Conservation (phyloP, 2,797 vertebrate species). For the Argentina silus region DNA sequence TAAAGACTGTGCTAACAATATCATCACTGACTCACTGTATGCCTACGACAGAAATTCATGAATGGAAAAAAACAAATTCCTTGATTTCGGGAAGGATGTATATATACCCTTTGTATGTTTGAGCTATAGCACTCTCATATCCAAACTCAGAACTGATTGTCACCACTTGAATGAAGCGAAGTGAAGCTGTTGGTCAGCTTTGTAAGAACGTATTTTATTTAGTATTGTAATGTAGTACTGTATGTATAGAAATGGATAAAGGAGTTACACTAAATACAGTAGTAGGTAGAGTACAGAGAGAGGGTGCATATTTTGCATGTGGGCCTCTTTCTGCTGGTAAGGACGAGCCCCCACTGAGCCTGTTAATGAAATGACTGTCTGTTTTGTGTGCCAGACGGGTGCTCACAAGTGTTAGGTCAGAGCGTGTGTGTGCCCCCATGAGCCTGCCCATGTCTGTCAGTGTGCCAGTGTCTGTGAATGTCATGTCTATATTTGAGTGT, state of each 20-base stretch:
- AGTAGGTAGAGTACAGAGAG: slow-evolving; percentile 35
- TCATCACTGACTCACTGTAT: slow-evolving; percentile 37
- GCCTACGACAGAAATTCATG: slow-evolving; percentile 19
- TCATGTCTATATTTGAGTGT: slow-evolving; percentile 29
- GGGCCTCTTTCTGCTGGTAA: slow-evolving; percentile 76
- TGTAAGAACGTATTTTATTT: slow-evolving; percentile 38
- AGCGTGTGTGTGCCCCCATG: slow-evolving; percentile 15
- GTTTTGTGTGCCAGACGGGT: slow-evolving; percentile 58
- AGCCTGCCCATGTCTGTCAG: slow-evolving; percentile 1
- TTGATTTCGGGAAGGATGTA: slow-evolving; percentile 70
- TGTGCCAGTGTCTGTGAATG: slow-evolving; percentile 10
- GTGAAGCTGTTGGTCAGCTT: slow-evolving; percentile 78
- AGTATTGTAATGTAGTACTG: slow-evolving; percentile 19
- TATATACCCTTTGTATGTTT: slow-evolving; percentile 67
- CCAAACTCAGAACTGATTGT: slow-evolving; percentile 81
- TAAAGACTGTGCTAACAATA: slow-evolving; percentile 22
- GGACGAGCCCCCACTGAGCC: slow-evolving; percentile 73
- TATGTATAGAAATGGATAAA: slow-evolving; percentile 45
- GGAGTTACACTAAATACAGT: slow-evolving; percentile 41
- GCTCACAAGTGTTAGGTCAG: slow-evolving; percentile 50
- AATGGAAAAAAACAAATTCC: slow-evolving; percentile 69
- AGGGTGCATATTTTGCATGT: slow-evolving; percentile 46
- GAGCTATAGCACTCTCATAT: slow-evolving; percentile 82
- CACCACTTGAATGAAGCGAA: slow-evolving; percentile 90
- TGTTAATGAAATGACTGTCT: slow-evolving; percentile 71